phyloP scores from a whole-genome alignment of 2,797 vertebrate species.

The Aeoliscus strigatus region DNA sequence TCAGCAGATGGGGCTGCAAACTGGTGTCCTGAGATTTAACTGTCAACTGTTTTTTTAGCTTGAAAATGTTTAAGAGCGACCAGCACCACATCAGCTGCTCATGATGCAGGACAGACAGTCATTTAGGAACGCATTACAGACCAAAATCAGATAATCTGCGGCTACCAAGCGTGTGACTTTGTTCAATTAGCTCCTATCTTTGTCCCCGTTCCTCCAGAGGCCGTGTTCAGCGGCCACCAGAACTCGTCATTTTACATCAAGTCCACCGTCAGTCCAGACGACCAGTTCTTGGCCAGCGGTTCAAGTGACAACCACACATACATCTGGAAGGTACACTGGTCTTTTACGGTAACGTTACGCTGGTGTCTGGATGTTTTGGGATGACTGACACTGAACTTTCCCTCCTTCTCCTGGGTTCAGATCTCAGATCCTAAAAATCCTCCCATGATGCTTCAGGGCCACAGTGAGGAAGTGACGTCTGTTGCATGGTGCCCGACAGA shows the following conservation, averaged over 20 bases:
- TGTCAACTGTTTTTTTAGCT: no score
- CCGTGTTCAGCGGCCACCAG: slow-evolving; percentile 86
- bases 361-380: neutral
- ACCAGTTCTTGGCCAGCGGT: slow-evolving; percentile 93
- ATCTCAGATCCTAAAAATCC: slow-evolving; percentile 80
- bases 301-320: slow-evolving; percentile 87
- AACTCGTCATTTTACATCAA: slow-evolving; percentile 96
- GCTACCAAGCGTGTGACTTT: no score
- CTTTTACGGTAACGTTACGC: neutral
- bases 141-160: neutral
- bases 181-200: neutral
- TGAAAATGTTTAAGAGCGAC: no score
- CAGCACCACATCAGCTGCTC: neutral
- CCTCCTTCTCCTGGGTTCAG: slow-evolving; percentile 68
- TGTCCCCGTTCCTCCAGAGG: slow-evolving; percentile 74
- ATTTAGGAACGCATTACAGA: slow-evolving; percentile 3
- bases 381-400: no score
- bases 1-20: slow-evolving; percentile 56
- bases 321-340: slow-evolving; percentile 88
- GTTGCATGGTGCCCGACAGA: slow-evolving; percentile 95
- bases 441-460: slow-evolving; percentile 86
- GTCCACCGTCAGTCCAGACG: slow-evolving; percentile 88
- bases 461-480: slow-evolving; percentile 93
- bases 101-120: slow-evolving; percentile 1
- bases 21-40: slow-evolving; percentile 1